Conservation (phyloP, 2,888 invertebrate species). For the Rhabditophanes sp. region DNA sequence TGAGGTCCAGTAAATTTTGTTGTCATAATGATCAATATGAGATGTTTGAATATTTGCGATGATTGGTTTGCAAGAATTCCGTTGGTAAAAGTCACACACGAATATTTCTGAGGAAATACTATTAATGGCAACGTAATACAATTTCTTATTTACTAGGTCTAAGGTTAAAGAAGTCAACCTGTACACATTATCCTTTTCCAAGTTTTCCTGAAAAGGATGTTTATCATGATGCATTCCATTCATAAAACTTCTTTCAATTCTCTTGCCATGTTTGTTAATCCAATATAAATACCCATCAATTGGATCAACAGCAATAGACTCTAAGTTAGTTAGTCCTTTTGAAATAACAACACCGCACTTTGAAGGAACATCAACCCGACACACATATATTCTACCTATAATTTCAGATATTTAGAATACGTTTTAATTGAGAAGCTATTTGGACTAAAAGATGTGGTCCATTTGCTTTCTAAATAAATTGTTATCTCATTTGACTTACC, state of each 20-base stretch:
- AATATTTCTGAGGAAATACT: slow-evolving; percentile 15
- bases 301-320: slow-evolving; percentile 18
- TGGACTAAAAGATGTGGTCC: too few relatives aligned
- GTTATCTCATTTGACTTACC: too few relatives aligned
- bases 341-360: slow-evolving; percentile 7
- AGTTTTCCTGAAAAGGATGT: slow-evolving; percentile 15
- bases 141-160: slow-evolving; percentile 6
- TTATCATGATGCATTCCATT: slow-evolving; percentile 15
- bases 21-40: slow-evolving; percentile 12
- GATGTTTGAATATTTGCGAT: slow-evolving; percentile 10
- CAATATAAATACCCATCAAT: slow-evolving; percentile 26
- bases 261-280: slow-evolving; percentile 16
- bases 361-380: slow-evolving; percentile 1
- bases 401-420: slow-evolving; percentile 8
- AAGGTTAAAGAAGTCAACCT: slow-evolving; percentile 9
- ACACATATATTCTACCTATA: neutral
- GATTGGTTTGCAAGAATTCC: slow-evolving; percentile 11
- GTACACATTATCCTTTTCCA: slow-evolving; percentile 11
- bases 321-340: slow-evolving; percentile 13
- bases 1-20: slow-evolving; percentile 11
- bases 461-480: too few relatives aligned
- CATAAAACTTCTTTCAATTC: slow-evolving; percentile 22
- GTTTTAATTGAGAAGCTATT: too few relatives aligned
- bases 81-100: slow-evolving; percentile 10
- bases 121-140: slow-evolving; percentile 12